phyloP scores from a whole-genome alignment of 2,113 vertebrate species.

The Trematomus loennbergii region DNA sequence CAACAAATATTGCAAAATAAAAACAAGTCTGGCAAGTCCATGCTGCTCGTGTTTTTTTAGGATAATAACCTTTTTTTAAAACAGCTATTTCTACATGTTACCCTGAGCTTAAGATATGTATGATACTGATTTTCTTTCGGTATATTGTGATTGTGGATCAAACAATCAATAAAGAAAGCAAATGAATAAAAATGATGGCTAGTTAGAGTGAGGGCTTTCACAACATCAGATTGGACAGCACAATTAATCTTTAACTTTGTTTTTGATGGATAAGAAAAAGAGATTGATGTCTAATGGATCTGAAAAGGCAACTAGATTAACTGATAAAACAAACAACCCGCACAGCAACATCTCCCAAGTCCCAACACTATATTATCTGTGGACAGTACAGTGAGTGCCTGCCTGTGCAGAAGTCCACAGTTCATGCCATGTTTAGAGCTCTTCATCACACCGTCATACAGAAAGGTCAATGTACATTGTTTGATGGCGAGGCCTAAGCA shows the following conservation, averaged over 20 bases:
- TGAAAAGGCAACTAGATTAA: no score
- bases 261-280: no score
- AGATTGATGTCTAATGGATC: no score
- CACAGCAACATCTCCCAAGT: no score
- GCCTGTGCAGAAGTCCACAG: neutral
- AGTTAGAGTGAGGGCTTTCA: neutral
- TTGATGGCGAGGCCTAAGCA: conserved; percentile 1
- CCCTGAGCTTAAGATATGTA: neutral
- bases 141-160: no score
- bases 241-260: no score
- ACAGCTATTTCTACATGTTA: neutral
- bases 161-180: neutral
- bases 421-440: neutral
- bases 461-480: neutral
- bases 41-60: neutral
- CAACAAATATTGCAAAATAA: neutral
- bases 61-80: neutral
- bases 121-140: neutral
- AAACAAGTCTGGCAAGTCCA: no score
- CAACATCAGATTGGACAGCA: no score
- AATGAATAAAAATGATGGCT: neutral
- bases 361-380: no score
- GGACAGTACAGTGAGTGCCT: neutral
- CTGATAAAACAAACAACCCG: no score
- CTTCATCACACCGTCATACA: neutral